Percentiles rank a stretch among this genome's conserved stretches.
These are phyloP conservation scores for Theristicus caerulescens DNA, from an alignment of 2,113 vertebrate genomes.

Conservation along the genomic window DNA sequence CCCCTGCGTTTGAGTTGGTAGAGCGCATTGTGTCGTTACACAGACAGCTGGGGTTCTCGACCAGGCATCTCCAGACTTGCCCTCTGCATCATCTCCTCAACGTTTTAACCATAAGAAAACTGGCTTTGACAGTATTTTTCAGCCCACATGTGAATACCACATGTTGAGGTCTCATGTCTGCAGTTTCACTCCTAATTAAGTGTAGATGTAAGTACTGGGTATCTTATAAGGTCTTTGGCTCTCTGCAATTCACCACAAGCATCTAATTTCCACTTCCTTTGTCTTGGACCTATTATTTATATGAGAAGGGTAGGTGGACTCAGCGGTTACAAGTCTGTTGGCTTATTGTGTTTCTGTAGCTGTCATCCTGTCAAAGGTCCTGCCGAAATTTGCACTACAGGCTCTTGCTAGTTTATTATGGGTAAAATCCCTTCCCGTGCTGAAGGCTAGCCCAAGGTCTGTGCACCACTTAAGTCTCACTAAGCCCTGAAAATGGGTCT, in stretches of 20 bases:
- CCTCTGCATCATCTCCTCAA: not conserved
- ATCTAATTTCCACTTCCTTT: constrained; percentile 60
- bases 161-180: constrained; percentile 67
- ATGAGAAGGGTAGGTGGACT: constrained; percentile 20
- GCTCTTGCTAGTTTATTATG: not conserved
- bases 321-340: not conserved
- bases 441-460: not conserved
- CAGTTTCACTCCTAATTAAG: constrained; percentile 65
- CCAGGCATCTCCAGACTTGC: not conserved
- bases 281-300: constrained; percentile 32
- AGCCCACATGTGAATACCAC: constrained; percentile 66
- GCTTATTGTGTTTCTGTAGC: constrained; percentile 21
- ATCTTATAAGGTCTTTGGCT: constrained; percentile 53
- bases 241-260: constrained; percentile 52
- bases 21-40: not conserved
- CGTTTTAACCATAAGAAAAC: not conserved
- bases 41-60: not conserved
- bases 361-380: constrained; percentile 25
- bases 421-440: not conserved
- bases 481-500: constrained; percentile 11
- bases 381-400: not conserved
- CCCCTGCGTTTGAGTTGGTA: not conserved
- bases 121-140: constrained; percentile 20
- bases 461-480: not conserved
- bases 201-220: constrained; percentile 52